Base-by-base conservation (phyloP, 2,888 invertebrate genomes). In the Euphydryas editha region DNA sequence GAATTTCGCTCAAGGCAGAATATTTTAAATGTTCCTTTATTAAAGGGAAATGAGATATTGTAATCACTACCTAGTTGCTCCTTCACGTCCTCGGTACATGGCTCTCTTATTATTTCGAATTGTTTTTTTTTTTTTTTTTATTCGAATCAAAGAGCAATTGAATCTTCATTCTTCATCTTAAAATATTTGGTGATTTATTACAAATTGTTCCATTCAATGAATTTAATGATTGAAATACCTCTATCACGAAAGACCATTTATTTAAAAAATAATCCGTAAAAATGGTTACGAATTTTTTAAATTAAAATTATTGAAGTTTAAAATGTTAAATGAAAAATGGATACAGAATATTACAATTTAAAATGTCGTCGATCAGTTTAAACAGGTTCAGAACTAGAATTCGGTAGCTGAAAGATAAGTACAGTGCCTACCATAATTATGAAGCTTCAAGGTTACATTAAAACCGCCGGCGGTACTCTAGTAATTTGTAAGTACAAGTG, bases 21-120 rank as follows among this genome's bases (percentile, higher is more conserved):
- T 79, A 82, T 88, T 88, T 87, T 85, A 89, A 90, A 87, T 86
- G 84, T 79, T 81, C 83, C 79, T 84, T 86, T 85, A 88, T 87
- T 85, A 83, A 85, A 86, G 85, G 84, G 80, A 90, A 88, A 88
- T 88, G 85, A 88, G 88, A 85, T 86, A 86, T 87, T 88, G 86
- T 88, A 90, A 90, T 85, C 80, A 87, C 83, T 85, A 88, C 81
- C 81, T 82, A 78, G 78, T 78, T 78, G 77, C 69, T 74, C 70
- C 75, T 72, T 75, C 71, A 72, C 46, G 46, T 58, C 57, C 37
- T 36, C 54, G n/a, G 56, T 70, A 75, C 68, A 70, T 66, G 68
- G 59, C 49, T 60, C 65, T 58, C 68, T 68, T 70, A 65, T 65
- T 68, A 65, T 64, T 69, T 65, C 63, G 54, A 13, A 47, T 68